These are phyloP conservation scores for Craterocephalus amniculus DNA, from an alignment of 2,797 vertebrate species.

Conservation along the genomic window DNA sequence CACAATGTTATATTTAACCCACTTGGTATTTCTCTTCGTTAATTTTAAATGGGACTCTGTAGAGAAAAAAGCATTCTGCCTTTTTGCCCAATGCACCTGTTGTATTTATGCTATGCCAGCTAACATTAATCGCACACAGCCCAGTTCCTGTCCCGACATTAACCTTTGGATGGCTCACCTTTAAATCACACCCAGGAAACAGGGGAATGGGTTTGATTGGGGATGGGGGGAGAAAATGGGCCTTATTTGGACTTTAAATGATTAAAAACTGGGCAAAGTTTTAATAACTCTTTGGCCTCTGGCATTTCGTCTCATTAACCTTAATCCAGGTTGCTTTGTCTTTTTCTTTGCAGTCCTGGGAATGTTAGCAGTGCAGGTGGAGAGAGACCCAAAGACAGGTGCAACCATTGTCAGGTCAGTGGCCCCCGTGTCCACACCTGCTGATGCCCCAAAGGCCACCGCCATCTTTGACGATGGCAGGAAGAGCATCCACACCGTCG, in stretches of 20 bases:
- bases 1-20: constrained; percentile 59
- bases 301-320: not conserved
- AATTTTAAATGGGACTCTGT: constrained; percentile 43
- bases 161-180: constrained; percentile 11
- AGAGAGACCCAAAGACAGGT: constrained; percentile 76
- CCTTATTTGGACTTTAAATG: not conserved
- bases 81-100: constrained; percentile 17
- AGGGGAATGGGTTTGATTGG: not conserved
- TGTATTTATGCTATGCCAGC: constrained; percentile 18
- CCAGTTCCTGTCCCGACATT: constrained; percentile 11
- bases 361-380: constrained; percentile 73
- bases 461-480: constrained; percentile 76
- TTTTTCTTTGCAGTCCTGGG: constrained; percentile 70
- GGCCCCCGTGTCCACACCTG: constrained; percentile 59
- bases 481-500: constrained; percentile 69
- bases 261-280: not conserved
- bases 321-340: not conserved
- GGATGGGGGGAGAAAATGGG: not conserved
- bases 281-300: not conserved
- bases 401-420: constrained; percentile 70
- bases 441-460: constrained; percentile 14
- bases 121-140: constrained; percentile 20
- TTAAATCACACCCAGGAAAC: not conserved
- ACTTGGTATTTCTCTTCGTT: constrained; percentile 51
- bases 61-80: constrained; percentile 2